Percentiles rank a stretch among this genome's conserved stretches.
These are phyloP conservation scores for Eupsittula cactorum DNA, from an alignment of 2,113 vertebrate genomes.

Conservation along the genomic window DNA sequence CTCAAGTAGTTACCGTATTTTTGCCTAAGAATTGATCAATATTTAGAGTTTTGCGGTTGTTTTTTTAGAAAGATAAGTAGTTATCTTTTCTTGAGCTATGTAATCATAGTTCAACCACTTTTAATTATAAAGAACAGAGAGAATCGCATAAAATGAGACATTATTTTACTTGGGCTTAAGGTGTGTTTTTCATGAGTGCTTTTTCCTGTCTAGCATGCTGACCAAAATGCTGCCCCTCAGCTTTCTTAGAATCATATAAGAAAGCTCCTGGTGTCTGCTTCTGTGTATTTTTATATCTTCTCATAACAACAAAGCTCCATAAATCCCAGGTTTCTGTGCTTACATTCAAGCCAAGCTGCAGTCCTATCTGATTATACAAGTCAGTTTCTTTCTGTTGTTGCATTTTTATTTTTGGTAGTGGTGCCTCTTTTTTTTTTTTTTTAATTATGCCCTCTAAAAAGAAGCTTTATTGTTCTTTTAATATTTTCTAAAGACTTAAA, in stretches of 20 bases:
- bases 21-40: neutral
- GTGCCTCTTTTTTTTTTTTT: neutral
- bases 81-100: neutral
- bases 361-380: neutral
- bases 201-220: neutral
- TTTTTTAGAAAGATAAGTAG: neutral
- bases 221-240: neutral
- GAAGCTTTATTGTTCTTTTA: neutral
- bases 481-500: neutral
- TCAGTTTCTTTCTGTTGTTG: neutral
- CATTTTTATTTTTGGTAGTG: neutral
- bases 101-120: neutral
- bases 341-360: neutral
- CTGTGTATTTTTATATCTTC: neutral
- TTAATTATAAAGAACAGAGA: neutral
- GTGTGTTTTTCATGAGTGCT: neutral
- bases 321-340: neutral
- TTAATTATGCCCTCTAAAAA: neutral
- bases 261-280: neutral
- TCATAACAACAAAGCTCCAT: neutral
- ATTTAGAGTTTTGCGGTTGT: neutral
- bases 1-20: neutral
- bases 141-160: neutral
- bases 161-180: neutral
- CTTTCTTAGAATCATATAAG: neutral